phyloP scores from a whole-genome alignment of 2,888 invertebrate species.

The Drosophila prostipennis region DNA sequence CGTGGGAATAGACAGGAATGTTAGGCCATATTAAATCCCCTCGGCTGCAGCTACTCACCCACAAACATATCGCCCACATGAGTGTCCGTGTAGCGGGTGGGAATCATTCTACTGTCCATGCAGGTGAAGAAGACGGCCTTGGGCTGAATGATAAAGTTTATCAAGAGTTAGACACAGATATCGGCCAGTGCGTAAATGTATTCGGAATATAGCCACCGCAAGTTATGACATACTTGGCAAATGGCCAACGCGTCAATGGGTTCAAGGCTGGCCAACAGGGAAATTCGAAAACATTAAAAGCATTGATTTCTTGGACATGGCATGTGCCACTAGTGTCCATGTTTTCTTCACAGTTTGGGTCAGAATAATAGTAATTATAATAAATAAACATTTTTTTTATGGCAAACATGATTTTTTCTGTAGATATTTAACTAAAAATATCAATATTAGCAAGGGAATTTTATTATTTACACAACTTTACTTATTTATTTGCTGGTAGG shows the following conservation, averaged over 20 bases:
- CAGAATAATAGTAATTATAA: no score
- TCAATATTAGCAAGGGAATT: neutral
- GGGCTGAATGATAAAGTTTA: constrained; percentile 88
- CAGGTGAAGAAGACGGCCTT: constrained; percentile 98
- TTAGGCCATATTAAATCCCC: constrained; percentile 9
- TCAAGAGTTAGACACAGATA: constrained; percentile 48
- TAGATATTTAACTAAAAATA: neutral
- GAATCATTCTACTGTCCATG: constrained; percentile 99
- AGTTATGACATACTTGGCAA: constrained; percentile 53
- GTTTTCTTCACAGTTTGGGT: neutral
- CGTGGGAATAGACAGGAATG: constrained; percentile 75
- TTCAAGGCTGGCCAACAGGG: constrained; percentile 43
- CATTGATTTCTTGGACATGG: neutral
- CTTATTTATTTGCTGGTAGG: no score
- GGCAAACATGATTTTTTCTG: no score
- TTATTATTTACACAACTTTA: no score
- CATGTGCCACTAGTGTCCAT: neutral
- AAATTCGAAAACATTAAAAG: constrained; percentile 11
- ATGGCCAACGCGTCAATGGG: constrained; percentile 48
- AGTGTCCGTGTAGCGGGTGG: constrained; percentile 97
- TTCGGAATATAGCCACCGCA: constrained; percentile 25
- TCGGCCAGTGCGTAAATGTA: constrained; percentile 21
- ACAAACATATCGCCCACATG: constrained; percentile 99
- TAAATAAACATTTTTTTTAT: no score
- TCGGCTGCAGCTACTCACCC: constrained; percentile 85